Evolutionary conservation across 1,140 invertebrate species (phyloP), one percentile per base, ranked within the genome.

Genomic region (Drosophila guanche): DNA sequence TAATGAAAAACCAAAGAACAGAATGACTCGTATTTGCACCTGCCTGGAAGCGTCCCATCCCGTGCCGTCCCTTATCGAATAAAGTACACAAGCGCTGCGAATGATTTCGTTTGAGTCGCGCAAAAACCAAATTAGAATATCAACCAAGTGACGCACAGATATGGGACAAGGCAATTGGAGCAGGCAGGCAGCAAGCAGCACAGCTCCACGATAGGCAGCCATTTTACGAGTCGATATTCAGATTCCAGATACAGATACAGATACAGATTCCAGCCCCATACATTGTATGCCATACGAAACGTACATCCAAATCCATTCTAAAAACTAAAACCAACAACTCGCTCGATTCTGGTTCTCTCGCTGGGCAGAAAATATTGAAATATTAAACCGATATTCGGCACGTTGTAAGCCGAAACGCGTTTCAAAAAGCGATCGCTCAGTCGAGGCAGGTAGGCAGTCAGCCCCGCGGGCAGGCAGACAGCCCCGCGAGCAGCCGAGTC

Each of bases 81-180:
- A 86, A 86, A 86, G 72, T 88, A 88, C 79, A 86, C 75, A 78
- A 40, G 10, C 33, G 33, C 1, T 6, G 33, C 33, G 33, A 37
- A 68, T 58, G 50, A 8, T 27, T 27, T 8, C 27, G 60, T 45
- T 40, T 54, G 57, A 79, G 50, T 73, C 78, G 61, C 78, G 61
- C 77, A 47, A 63, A 57, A 63, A 79, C 76, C 60, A 85, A 86
- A 88, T 86, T 86, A 86, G 83, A 86, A 86, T 86, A 86, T 81
- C 83, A 65, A 58, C 37, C 70, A 56, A 53, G 25, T 42, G 20
- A 55, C 14, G 52, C 37, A 70, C 14, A 14, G 10, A 12, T 22
- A 29, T 53, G 25, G 23, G n/a, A 47, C 25, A 47, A 14, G 33
- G 33, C 33, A 37, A 37, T 37, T 37, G 33, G 7, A 37, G 33